Percentiles rank a stretch among this genome's conserved stretches.
These are phyloP conservation scores for Pleuronectes platessa DNA, from an alignment of 2,113 vertebrate genomes.

Conservation along the genomic window DNA sequence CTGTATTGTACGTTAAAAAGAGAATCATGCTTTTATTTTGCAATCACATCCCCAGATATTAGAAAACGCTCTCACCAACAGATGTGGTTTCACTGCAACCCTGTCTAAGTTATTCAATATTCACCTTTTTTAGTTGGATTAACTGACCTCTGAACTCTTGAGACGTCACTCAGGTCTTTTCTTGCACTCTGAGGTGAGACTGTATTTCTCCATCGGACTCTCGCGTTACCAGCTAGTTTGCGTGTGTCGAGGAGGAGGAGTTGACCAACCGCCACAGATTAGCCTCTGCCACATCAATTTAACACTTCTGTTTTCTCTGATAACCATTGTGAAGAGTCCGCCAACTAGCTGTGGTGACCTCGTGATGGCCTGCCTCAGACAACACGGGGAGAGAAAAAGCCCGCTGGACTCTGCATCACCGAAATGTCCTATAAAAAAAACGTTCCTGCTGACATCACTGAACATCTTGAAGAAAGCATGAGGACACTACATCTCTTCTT, in stretches of 20 bases:
- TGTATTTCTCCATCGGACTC: slow-evolving; percentile 14
- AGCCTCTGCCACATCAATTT: not conserved
- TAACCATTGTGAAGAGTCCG: slow-evolving; percentile 34
- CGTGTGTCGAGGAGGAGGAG: slow-evolving; percentile 28
- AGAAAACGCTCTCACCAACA: not conserved
- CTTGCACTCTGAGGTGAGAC: not conserved
- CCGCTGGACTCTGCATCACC: not conserved
- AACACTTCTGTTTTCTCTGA: slow-evolving; percentile 58
- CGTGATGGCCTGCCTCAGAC: slow-evolving; percentile 28
- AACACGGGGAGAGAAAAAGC: slow-evolving; percentile 24
- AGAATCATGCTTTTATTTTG: not conserved
- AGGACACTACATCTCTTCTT: slow-evolving; percentile 7
- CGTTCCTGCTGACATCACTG: not conserved
- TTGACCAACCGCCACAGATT: slow-evolving; percentile 5
- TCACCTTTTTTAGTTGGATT: not conserved
- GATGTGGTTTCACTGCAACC: too few species aligned
- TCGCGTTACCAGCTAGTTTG: not conserved
- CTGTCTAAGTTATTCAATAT: too few species aligned
- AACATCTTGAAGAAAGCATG: slow-evolving; percentile 3
- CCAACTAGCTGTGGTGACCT: not conserved
- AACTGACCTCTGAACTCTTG: not conserved
- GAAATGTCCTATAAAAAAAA: not conserved
- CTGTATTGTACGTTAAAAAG: not conserved
- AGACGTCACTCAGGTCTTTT: not conserved
- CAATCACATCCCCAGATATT: slow-evolving; percentile 8